phyloP scores from a whole-genome alignment of 2,113 vertebrate species.

The Neolamprologus sp. region DNA sequence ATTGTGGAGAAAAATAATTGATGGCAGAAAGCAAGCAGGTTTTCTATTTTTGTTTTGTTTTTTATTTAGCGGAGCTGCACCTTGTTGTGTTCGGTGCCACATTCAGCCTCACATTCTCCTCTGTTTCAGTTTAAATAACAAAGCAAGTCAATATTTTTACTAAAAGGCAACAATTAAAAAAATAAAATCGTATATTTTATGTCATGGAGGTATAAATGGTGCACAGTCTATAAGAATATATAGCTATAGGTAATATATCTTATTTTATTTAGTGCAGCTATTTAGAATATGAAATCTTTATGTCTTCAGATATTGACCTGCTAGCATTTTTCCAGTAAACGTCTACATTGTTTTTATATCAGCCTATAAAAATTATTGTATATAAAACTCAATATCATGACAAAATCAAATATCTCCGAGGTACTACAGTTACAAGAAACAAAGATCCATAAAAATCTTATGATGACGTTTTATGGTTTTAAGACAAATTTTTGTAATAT shows the following conservation, averaged over 20 bases:
- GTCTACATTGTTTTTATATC: neutral
- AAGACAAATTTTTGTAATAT: neutral
- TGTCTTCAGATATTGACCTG: neutral
- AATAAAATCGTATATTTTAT: neutral
- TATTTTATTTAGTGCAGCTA: neutral
- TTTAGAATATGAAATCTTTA: neutral
- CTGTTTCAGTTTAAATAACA: neutral
- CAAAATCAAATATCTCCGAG: neutral
- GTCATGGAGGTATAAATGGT: neutral
- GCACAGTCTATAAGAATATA: neutral
- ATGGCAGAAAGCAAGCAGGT: slow-evolving; percentile 14
- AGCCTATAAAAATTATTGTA: neutral
- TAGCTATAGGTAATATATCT: neutral
- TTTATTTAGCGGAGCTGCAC: neutral
- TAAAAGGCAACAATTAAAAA: neutral
- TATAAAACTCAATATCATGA: neutral
- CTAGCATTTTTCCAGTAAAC: neutral
- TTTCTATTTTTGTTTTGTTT: neutral
- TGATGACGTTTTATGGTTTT: neutral
- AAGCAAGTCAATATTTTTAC: neutral
- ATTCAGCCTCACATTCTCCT: neutral
- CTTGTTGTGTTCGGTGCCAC: neutral
- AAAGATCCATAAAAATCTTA: slow-evolving; percentile 1
- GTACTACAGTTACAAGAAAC: neutral
- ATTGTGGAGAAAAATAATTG: slow-evolving; percentile 49